These are phyloP conservation scores for Tragelaphus strepsiceros DNA, from an alignment of 2,113 vertebrate species.

Conservation along the genomic window DNA sequence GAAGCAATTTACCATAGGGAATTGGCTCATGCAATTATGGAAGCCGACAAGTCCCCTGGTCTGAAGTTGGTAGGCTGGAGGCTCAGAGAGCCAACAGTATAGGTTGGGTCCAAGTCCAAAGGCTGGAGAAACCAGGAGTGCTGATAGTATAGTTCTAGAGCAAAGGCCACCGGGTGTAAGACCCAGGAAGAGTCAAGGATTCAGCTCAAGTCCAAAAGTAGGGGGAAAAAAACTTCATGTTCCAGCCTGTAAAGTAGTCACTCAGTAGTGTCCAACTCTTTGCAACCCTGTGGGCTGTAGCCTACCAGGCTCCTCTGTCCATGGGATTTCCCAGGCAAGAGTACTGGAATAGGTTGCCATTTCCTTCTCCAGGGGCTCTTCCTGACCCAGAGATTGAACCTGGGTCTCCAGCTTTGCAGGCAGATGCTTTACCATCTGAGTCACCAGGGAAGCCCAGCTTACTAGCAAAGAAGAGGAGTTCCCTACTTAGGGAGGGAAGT, in stretches of 20 bases:
- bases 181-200: background rate
- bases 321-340: background rate
- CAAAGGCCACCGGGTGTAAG: background rate
- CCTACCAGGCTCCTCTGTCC: background rate
- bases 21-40: background rate
- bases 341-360: background rate
- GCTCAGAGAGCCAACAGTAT: background rate
- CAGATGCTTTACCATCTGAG: background rate
- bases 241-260: background rate
- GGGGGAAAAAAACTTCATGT: background rate
- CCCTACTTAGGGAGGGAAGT: background rate
- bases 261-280: rapidly evolving
- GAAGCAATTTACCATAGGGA: background rate
- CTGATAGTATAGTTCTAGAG: background rate
- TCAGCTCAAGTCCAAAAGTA: background rate
- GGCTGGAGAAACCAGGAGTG: background rate
- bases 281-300: background rate
- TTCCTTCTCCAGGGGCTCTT: background rate
- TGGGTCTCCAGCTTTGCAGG: background rate
- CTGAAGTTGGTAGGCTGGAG: background rate
- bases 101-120: background rate
- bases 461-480: background rate
- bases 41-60: background rate
- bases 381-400: background rate
- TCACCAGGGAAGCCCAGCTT: background rate